A percentile compares a stretch with the other conserved stretches of the same genome.
These are phyloP conservation scores for Melieria omissa DNA, from an alignment of 2,888 invertebrate species.

Conservation along the genomic window DNA sequence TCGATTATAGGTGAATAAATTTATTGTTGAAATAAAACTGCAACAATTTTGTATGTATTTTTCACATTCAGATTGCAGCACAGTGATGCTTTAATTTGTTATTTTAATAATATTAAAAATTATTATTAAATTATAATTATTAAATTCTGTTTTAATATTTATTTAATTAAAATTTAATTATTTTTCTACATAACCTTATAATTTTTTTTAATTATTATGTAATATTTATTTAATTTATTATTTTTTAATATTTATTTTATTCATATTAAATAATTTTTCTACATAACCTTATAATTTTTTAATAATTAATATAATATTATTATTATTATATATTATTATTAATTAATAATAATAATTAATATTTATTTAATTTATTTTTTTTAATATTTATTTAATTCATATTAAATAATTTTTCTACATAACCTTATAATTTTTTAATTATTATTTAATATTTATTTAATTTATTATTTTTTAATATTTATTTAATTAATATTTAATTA, in stretches of 20 bases:
- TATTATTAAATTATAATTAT: background rate
- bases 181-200: background rate
- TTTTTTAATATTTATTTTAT: constrained; percentile 8
- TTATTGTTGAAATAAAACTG: too few species aligned
- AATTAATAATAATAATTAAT: background rate
- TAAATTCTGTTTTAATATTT: constrained; percentile 3
- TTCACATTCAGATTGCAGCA: too few species aligned
- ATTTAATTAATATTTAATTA: too few species aligned
- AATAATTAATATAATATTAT: background rate
- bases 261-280: constrained; percentile 3
- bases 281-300: background rate
- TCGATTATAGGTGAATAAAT: too few species aligned
- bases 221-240: background rate
- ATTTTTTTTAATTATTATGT: background rate
- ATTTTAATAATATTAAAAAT: too few species aligned
- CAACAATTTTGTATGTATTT: too few species aligned
- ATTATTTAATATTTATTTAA: background rate
- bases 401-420: background rate
- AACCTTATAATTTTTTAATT: background rate
- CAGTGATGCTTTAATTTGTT: too few species aligned
- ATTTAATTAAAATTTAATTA: constrained; percentile 8
- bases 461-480: constrained; percentile 2
- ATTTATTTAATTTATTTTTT: background rate
- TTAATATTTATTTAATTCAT: background rate
- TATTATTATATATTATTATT: background rate